Evolutionary conservation across 2,888 invertebrate genomes (phyloP).

Genomic region (Melolontha melolontha): DNA sequence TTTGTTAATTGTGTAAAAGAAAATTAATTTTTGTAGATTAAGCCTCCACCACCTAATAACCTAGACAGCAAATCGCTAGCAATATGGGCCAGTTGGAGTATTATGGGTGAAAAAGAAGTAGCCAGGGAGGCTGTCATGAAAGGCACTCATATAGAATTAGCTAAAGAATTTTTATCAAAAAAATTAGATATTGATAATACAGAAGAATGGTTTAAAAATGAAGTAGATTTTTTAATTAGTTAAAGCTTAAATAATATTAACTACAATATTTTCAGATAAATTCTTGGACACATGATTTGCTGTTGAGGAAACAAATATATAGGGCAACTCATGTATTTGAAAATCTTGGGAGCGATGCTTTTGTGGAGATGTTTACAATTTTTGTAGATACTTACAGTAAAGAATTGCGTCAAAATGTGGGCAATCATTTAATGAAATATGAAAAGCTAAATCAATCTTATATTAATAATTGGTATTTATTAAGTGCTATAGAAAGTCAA

Average conservation of each 20-base stretch:
- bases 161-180: slow-evolving; percentile 71
- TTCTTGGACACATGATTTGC: slow-evolving; percentile 73
- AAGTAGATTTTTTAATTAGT: slow-evolving; percentile 63
- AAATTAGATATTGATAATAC: slow-evolving; percentile 69
- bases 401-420: slow-evolving; percentile 74
- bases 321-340: slow-evolving; percentile 74
- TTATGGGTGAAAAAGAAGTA: slow-evolving; percentile 73
- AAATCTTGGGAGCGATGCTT: slow-evolving; percentile 73
- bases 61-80: slow-evolving; percentile 59
- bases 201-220: slow-evolving; percentile 69
- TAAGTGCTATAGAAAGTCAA: slow-evolving; percentile 53
- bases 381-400: slow-evolving; percentile 72
- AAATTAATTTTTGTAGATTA: slow-evolving; percentile 43
- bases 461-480: slow-evolving; percentile 64
- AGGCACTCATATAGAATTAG: slow-evolving; percentile 73
- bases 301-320: slow-evolving; percentile 73
- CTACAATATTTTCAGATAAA: slow-evolving; percentile 68
- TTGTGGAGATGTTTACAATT: slow-evolving; percentile 69
- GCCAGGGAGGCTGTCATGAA: slow-evolving; percentile 77
- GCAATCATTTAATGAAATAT: slow-evolving; percentile 72
- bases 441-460: slow-evolving; percentile 60
- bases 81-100: slow-evolving; percentile 76
- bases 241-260: slow-evolving; percentile 32
- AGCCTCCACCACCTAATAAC: slow-evolving; percentile 55
- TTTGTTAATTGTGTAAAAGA: not conserved